Evolutionary conservation across 2,797 vertebrate species (phyloP), one percentile per base, ranked within the genome.

Genomic region (Meda fulgida): DNA sequence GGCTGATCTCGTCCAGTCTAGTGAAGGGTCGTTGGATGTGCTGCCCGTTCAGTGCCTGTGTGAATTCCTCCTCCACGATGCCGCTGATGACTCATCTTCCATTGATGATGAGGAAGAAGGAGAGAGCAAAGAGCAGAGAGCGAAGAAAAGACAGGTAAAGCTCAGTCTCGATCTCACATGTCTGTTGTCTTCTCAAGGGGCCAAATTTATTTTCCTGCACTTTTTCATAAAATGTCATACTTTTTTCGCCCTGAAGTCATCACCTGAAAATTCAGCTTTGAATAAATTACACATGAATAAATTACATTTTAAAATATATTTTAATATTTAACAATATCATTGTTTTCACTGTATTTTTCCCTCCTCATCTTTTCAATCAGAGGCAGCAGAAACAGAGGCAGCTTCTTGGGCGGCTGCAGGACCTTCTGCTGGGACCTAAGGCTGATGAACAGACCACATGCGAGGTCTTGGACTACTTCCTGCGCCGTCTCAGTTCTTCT

Each of bases 11-110:
- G 98, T 99, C 72, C 98, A 99, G 92, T 99, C 98, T 87, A 99
- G 98, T 0, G 98, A 99, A 89, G 98, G 98, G 0, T 99, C 98
- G 53, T 91, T 99, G 93, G 98, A 99, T 0, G 98, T 99, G 88
- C 95, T 99, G 26, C 98, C 98, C 0, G 98, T 99, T 87, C 98
- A 99, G 91, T 99, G 98, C 88, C 95, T 99, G 55, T 99, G 98
- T 77, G 98, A 99, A 87, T 99, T 99, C 88, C 95, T 99, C 43
- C 94, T 99, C 75, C 98, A 99, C 0, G 98, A 99, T 0, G 98
- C 98, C 0, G 98, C 97, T 0, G 98, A 98, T 23, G 97, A 97
- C 40, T 90, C 92, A 0, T 81, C 96, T 16, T 95, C 96, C 0
- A 94, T 95, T 1, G 98, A 98, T 36, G 98, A 99, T 19, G 97